Evolutionary conservation across 2,113 vertebrate genomes (phyloP), one percentile per base, ranked within the genome.

Genomic region (Chascanopsetta lugubris): DNA sequence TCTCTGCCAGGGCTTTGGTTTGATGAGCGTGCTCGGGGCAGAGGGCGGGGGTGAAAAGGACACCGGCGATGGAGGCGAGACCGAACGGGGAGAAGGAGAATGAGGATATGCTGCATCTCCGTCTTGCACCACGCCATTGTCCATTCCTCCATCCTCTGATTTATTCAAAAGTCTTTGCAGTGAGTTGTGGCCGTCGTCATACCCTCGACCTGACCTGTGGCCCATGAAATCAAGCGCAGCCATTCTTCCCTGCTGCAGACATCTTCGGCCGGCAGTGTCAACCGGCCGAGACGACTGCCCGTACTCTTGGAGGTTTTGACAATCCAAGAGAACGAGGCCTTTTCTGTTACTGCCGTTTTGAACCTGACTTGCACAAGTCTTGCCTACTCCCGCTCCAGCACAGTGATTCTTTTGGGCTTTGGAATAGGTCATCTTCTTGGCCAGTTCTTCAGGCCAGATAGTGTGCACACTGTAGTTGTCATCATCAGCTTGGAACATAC

Each of bases 381-480:
- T 88, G 3, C 77, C 71, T 0, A 67, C 47, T 57, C 85, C 88
- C 17, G 65, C 29, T 12, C 84, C 86, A 0, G 75, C 55, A 62
- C 65, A 89, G 48, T 88, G 79, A 66, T 90, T 88, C 68, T 84
- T 86, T 43, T 90, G 92, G 55, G 77, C 59, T 78, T 89, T 90
- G 12, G 91, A 89, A 34, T 85, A 82, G 66, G 80, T 93, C 90
- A 95, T 94, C 86, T 94, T 95, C 61, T 90, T 90, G 26, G 91
- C 91, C 63, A 95, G 72, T 61, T 95, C 93, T 65, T 94, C 93
- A 0, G 94, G 94, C 94, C 94, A 95, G 77, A 94, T 93, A 18
- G 92, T 93, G 12, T 92, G 90, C 27, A 93, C 91, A 0, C 91
- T 93, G 79, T 93, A 94, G 81, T 94, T 93, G 6, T 93, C 94